Conservation (phyloP, 2,888 invertebrate species). For the Adelognathus sp. region DNA sequence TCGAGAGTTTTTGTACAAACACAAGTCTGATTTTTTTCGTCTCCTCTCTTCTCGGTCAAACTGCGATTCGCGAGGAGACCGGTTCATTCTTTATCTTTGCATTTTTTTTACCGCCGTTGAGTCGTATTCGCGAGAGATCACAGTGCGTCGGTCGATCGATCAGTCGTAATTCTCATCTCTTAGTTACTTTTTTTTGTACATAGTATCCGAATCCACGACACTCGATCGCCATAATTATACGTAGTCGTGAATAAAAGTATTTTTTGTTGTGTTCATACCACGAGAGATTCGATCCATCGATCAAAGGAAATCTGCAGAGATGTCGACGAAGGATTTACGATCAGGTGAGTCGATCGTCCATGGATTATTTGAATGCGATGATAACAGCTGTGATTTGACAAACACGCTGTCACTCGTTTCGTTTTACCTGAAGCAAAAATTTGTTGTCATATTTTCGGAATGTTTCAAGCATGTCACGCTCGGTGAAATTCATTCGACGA, state of each 20-base stretch:
- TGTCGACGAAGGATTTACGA: conserved; percentile 43
- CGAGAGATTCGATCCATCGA: background rate
- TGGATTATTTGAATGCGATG: background rate
- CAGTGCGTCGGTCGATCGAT: conserved; percentile 40
- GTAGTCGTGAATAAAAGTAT: background rate
- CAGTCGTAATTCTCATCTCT: conserved; percentile 4
- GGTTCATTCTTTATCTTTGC: background rate
- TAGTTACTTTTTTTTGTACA: background rate
- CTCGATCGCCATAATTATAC: background rate
- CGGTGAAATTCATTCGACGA: too few species aligned
- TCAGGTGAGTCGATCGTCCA: conserved; percentile 39
- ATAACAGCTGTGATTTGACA: background rate
- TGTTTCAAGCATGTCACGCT: too few species aligned
- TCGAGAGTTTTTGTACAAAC: background rate
- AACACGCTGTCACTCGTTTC: too few species aligned
- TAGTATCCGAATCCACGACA: conserved; percentile 4
- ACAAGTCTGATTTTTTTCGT: too few species aligned
- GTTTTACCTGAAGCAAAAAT: too few species aligned
- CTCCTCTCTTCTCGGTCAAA: background rate
- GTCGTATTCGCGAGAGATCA: background rate
- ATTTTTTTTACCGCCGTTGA: background rate
- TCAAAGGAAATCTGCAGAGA: background rate
- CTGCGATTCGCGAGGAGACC: background rate
- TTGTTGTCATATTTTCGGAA: too few species aligned
- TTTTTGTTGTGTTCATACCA: background rate